Percentiles rank a stretch among this genome's conserved stretches.
Evolutionary conservation across 2,797 vertebrate species (phyloP).

Genomic region (Anisognathus igniventris): DNA sequence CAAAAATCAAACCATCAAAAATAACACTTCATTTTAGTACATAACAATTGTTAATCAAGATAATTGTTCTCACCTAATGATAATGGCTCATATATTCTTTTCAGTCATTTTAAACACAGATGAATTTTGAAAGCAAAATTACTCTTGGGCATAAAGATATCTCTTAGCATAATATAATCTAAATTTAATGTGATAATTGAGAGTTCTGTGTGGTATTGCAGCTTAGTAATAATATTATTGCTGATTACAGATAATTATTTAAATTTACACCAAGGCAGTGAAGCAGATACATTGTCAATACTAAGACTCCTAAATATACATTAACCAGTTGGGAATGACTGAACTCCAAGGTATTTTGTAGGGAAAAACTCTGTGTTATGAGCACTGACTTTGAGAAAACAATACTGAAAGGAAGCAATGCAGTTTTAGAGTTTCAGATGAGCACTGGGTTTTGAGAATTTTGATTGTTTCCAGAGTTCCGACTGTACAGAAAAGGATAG

Average conservation of each 20-base stretch:
- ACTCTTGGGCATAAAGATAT: neutral
- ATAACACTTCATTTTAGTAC: neutral
- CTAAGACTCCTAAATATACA: neutral
- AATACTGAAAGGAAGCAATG: neutral
- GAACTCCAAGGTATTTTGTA: neutral
- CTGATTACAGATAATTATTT: slow-evolving; percentile 41
- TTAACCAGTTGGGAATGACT: neutral
- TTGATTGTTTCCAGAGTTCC: neutral
- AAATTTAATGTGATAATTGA: slow-evolving; percentile 41
- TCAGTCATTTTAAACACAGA: neutral
- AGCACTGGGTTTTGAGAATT: neutral
- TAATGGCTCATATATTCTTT: neutral
- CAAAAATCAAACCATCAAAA: neutral
- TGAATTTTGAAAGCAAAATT: slow-evolving; percentile 18
- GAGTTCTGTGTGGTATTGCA: slow-evolving; percentile 29
- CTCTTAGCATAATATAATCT: slow-evolving; percentile 21
- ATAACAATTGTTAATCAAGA: neutral
- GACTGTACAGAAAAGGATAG: neutral
- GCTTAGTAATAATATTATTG: slow-evolving; percentile 35
- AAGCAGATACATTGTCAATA: neutral
- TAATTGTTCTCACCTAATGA: neutral
- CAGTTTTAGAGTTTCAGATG: neutral
- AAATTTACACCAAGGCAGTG: neutral
- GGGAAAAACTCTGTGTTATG: neutral
- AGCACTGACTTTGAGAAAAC: neutral